Evolutionary conservation across 2,888 invertebrate species (phyloP).

Genomic region (Folsomia manolachei): DNA sequence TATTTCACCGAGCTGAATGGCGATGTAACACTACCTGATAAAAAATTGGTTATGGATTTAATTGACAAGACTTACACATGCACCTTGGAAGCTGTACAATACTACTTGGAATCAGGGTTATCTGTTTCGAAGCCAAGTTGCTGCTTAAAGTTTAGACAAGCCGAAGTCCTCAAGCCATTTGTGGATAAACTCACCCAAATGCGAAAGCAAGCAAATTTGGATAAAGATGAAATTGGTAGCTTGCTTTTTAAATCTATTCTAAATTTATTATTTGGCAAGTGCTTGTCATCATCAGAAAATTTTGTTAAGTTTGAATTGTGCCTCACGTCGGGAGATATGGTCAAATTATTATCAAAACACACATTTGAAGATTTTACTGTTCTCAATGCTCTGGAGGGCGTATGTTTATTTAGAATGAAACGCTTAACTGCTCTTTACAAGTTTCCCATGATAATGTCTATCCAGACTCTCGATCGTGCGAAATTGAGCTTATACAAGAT

Average conservation of each 20-base stretch:
- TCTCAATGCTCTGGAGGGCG: background rate
- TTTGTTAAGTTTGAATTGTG: background rate
- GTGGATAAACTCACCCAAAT: background rate
- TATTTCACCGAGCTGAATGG: background rate
- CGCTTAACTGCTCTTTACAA: background rate
- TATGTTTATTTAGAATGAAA: background rate
- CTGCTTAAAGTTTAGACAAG: background rate
- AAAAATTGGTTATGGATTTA: background rate
- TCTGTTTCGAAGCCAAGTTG: background rate
- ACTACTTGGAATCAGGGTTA: background rate
- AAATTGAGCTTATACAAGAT: background rate
- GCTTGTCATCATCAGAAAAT: background rate
- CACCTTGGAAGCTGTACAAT: background rate
- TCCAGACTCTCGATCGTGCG: background rate
- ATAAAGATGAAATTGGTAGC: background rate
- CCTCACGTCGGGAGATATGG: background rate
- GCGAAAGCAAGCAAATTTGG: background rate
- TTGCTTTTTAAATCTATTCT: background rate
- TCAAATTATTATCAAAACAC: background rate
- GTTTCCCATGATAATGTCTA: background rate
- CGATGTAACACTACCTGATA: background rate
- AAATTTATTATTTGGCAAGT: background rate
- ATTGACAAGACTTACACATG: background rate
- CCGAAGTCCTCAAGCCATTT: background rate
- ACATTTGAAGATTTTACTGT: background rate